Evolutionary conservation across 2,888 invertebrate species (phyloP).

Genomic region (Saturnia japonica): DNA sequence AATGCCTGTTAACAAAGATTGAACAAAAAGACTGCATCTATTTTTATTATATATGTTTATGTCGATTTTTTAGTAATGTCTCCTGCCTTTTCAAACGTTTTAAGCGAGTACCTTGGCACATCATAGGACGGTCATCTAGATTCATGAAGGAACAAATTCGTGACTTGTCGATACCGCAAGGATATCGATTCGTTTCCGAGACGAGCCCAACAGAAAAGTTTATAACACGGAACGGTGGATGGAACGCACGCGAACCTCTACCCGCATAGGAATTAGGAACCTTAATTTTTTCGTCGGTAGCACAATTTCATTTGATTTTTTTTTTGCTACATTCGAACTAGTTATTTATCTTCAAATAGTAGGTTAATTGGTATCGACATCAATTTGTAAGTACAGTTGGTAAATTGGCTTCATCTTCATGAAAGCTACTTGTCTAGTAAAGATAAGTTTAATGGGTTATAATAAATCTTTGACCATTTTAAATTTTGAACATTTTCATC

Average conservation of each 20-base stretch:
- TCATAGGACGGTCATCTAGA: constrained; percentile 40
- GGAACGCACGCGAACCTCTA: constrained; percentile 66
- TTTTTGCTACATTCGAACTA: not conserved
- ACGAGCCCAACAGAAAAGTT: constrained; percentile 69
- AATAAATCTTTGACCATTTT: no score
- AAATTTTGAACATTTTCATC: no score
- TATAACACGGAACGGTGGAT: constrained; percentile 68
- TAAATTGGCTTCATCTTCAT: not conserved
- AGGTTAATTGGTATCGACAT: not conserved
- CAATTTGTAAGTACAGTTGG: not conserved
- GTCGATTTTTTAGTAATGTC: not conserved
- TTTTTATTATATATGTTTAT: not conserved
- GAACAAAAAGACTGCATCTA: not conserved
- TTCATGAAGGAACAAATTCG: constrained; percentile 60
- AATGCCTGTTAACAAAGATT: not conserved
- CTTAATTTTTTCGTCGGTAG: constrained; percentile 15
- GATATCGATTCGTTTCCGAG: constrained; percentile 73
- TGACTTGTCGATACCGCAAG: constrained; percentile 64
- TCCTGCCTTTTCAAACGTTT: not conserved
- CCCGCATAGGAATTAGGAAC: constrained; percentile 40
- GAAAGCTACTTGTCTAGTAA: no score
- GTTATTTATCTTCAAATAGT: not conserved
- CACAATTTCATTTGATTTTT: constrained; percentile 3
- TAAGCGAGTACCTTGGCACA: constrained; percentile 36
- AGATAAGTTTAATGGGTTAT: no score